Evolutionary conservation across 2,797 vertebrate genomes (phyloP), one percentile per base, ranked within the genome.

Genomic region (Cyclura pinguis): DNA sequence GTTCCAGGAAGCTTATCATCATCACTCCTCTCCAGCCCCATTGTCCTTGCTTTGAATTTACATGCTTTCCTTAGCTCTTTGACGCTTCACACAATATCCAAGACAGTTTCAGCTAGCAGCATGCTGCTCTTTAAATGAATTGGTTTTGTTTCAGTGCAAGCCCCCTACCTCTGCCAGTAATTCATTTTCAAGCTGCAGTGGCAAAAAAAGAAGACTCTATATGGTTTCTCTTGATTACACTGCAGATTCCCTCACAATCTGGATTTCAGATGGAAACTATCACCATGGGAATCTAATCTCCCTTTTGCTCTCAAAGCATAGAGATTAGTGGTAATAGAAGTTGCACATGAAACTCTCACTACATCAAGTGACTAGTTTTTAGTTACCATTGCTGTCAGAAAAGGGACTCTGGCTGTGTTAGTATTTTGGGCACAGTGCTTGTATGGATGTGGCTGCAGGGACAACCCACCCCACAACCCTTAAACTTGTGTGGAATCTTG

Each of bases 1-100:
- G 55, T 90, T 94, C 92, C 84, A 94, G 85, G 92, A 96, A 86
- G 73, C 90, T 91, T 77, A 89, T 93, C 87, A 89, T 92, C 64
- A n/a, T 5, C 73, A 83, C 62, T 80, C 32, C 67, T 35, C 29
- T 59, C 86, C 76, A 81, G 67, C 84, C 18, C 29, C 50, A 77
- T 24, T 80, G 89, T 67, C 89, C 84, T 93, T 93, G 86, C 18
- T 89, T 91, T 91, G 42, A 77, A 55, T 90, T 83, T 88, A 3
- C 77, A 84, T 57, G 69, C 6, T 20, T 22, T 80, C 85, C 59
- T 82, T 91, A 80, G 47, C 64, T 80, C 89, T 92, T 90, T 89
- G 74, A 80, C 50, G 90, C 64, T 18, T 27, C 24, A 1, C 52
- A 10, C 57, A 83, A 47, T 88, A 94, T 93, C 55, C 50, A 72